Base-by-base conservation (phyloP, 2,888 invertebrate genomes). In the Branchipolynoe longqiensis region DNA sequence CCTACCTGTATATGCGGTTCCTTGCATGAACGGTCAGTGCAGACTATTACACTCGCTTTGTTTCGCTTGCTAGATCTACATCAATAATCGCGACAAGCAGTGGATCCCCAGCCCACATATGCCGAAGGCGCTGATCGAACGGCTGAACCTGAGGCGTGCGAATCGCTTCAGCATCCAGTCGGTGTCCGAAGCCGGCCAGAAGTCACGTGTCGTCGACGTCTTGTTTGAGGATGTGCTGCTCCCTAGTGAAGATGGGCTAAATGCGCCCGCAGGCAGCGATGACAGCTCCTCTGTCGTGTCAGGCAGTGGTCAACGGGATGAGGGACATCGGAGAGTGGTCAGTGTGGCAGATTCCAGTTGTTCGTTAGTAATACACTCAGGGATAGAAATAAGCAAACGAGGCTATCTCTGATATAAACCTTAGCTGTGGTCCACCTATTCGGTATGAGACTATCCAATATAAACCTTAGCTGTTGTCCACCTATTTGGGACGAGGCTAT, bases 151-250 rank as follows among this genome's bases (percentile, higher is more conserved):
- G 0, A 89, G 88, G 64, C 87, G 89, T 1, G 87, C 89, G n/a
- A 90, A 90, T 64, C 88, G 89, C 41, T 90, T 92, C 86, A 90
- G 90, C 82, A 91, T 92, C 64, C 91, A 92, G 87, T 91, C 91
- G 6, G 87, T 91, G 58, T 88, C 90, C 28, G 89, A 89, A 3
- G 88, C 89, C 33, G 91, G 92, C 41, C 89, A 88, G 40, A 87
- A 88, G 83, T 92, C 92, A 12, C 88, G 89, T 12, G 58, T 89
- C 8, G 89, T 89, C n/a, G 82, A 84, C 62, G 83, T 85, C 0
- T 38, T 85, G 25, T 83, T 86, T 74, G 85, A 85, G 33, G 85
- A 85, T n/a, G 56, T 86, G 31, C 33, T 69, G n/a, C 54, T 81
- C 2, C 38, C 28, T n/a, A 31, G 36, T 4, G 78, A 33, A 40